phyloP scores from a whole-genome alignment of 2,888 invertebrate genomes.

The Agriopis marginaria region DNA sequence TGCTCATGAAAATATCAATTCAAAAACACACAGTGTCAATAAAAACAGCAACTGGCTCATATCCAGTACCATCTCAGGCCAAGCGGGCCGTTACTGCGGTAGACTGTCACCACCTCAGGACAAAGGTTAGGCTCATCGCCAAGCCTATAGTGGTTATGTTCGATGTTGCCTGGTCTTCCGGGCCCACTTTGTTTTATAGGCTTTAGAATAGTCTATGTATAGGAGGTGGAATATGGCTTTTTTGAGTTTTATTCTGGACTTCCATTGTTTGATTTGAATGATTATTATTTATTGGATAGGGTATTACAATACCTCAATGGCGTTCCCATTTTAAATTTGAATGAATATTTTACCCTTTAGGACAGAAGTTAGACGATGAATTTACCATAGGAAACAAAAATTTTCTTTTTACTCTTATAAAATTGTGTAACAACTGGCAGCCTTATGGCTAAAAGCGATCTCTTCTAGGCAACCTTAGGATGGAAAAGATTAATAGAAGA shows the following conservation, averaged over 20 bases:
- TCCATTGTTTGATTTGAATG: too few species aligned
- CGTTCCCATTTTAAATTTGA: too few species aligned
- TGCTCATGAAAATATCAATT: constrained; percentile 6
- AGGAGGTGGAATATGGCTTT: not conserved
- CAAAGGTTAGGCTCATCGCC: constrained; percentile 42
- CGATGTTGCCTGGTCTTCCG: constrained; percentile 20
- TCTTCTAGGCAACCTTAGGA: too few species aligned
- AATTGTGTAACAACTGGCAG: too few species aligned
- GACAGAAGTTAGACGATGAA: too few species aligned
- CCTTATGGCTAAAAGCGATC: too few species aligned
- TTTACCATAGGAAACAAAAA: too few species aligned
- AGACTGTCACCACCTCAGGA: constrained; percentile 30
- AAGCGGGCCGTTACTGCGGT: constrained; percentile 31
- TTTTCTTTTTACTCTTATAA: too few species aligned
- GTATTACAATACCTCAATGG: too few species aligned
- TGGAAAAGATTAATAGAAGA: too few species aligned
- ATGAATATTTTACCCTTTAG: too few species aligned
- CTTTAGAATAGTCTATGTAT: constrained; percentile 4
- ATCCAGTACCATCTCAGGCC: constrained; percentile 40
- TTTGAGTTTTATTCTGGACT: not conserved
- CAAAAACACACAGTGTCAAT: constrained; percentile 2
- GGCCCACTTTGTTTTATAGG: constrained; percentile 21
- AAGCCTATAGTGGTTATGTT: constrained; percentile 26
- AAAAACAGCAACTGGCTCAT: constrained; percentile 38
- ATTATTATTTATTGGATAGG: too few species aligned